Conservation (phyloP, 2,113 vertebrate species). For the Willisornis vidua region DNA sequence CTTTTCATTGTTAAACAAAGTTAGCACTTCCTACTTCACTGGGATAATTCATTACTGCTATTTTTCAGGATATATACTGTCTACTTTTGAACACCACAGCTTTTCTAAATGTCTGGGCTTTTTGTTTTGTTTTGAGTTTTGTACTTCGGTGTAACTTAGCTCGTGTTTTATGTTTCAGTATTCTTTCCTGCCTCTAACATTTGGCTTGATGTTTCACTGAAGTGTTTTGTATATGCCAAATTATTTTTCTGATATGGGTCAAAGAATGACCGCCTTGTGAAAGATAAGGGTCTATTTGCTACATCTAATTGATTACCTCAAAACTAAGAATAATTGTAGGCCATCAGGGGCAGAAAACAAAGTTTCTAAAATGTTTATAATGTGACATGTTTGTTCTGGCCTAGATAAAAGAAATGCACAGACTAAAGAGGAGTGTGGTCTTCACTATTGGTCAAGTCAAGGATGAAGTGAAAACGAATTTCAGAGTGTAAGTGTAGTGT, state of each 20-base stretch:
- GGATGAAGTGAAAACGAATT: neutral
- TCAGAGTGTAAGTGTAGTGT: neutral
- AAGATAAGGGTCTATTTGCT: neutral
- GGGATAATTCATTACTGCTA: neutral
- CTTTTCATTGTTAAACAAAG: neutral
- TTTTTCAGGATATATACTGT: neutral
- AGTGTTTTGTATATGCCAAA: neutral
- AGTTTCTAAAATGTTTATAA: constrained; percentile 33
- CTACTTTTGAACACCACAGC: neutral
- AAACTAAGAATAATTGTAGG: neutral
- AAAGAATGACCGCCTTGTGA: neutral
- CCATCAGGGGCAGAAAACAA: neutral
- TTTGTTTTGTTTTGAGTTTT: neutral
- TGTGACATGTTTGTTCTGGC: neutral
- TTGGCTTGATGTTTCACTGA: neutral
- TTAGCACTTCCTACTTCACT: neutral
- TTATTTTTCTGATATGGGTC: neutral
- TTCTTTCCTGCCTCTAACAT: neutral
- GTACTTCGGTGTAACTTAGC: neutral
- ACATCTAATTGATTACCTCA: neutral
- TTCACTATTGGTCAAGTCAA: neutral
- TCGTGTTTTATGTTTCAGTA: neutral
- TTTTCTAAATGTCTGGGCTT: neutral
- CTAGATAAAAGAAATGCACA: neutral
- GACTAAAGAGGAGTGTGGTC: neutral